A percentile compares a stretch with the other conserved stretches of the same genome.
These are phyloP conservation scores for Tetramorium parvispinum DNA, from an alignment of 1,140 invertebrate genomes.

Conservation along the genomic window DNA sequence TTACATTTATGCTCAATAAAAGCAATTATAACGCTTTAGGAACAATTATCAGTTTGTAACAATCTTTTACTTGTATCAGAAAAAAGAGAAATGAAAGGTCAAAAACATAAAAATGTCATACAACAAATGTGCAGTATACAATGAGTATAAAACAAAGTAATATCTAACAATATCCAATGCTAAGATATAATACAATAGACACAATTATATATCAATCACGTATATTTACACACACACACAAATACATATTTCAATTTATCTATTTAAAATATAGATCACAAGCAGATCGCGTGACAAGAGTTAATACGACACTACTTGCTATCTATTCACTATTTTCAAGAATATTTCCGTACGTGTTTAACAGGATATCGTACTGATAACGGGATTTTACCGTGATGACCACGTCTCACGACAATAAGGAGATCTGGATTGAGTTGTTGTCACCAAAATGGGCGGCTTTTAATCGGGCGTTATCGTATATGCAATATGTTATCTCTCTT, in stretches of 20 bases:
- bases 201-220: not conserved
- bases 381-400: not conserved
- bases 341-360: constrained; percentile 19
- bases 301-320: not conserved
- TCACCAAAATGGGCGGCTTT: not conserved
- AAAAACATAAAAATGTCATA: not conserved
- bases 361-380: not conserved
- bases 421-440: not conserved
- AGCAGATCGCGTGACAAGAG: not conserved
- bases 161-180: not conserved
- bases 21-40: not conserved
- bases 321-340: not conserved
- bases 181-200: not conserved
- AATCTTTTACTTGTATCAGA: not conserved
- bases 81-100: not conserved
- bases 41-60: not conserved
- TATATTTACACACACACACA: constrained; percentile 1
- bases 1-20: not conserved
- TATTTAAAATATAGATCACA: not conserved
- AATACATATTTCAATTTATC: constrained; percentile 1
- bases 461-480: not conserved
- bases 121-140: not conserved
- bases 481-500: not conserved
- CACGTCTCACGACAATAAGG: not conserved
- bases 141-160: not conserved